Evolutionary conservation across 2,113 vertebrate genomes (phyloP), one percentile per base, ranked within the genome.

Genomic region (Thalassarche chlororhynchos): DNA sequence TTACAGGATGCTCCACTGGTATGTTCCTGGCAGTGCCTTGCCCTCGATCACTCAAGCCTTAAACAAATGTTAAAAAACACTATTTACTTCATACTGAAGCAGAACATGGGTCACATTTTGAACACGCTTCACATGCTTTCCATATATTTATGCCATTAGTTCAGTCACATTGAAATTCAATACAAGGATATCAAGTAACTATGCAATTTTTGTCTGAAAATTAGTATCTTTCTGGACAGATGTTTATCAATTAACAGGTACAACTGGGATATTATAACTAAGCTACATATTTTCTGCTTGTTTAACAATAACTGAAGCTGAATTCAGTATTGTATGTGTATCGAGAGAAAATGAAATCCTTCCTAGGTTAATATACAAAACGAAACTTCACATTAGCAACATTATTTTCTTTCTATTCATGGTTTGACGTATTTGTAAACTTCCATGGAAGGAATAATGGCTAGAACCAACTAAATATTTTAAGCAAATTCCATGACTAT

Each of bases 191-290:
- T 42, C 19, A 76, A 95, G 60, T 3, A 87, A 72, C 46, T 31
- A 10, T 8, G 20, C 21, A 84, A 82, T 87, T 84, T 93, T 91
- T 87, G 10, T 72, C 55, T 77, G 68, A 96, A 97, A 94, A 74
- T 47, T 47, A 52, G 26, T 66, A 76, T 57, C 13, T 88, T 92
- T 83, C 85, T 88, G 17, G 12, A 7, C 71, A 82, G 64, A 70
- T 91, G 36, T 87, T 91, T 92, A 89, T 84, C 71, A 95, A 74
- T 94, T 93, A 91, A 83, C 61, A 57, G 26, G 36, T 70, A 66
- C 74, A 95, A 80, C 42, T 57, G 87, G 75, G 75, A 93, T 91
- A 80, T 93, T 85, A 69, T n/a, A 87, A 69, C 34, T 47, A 91
- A 93, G 47, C 42, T 94, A 72, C 24, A 55, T 2, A 78, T 93